These are phyloP conservation scores for Labeo rohita DNA, from an alignment of 2,113 vertebrate species.

Conservation along the genomic window DNA sequence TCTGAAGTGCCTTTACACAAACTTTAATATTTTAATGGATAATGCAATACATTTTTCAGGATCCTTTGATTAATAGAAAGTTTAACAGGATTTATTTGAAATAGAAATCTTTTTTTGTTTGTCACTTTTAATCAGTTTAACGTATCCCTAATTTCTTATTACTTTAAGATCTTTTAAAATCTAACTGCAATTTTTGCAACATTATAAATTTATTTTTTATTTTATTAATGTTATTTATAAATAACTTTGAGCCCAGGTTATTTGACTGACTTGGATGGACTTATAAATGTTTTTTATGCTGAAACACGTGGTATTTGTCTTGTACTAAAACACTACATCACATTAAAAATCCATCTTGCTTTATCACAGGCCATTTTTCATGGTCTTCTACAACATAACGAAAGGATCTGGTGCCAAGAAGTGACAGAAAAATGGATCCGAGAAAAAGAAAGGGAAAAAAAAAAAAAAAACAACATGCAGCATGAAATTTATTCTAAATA, in stretches of 20 bases:
- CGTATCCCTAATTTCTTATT: too few relatives aligned
- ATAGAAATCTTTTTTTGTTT: too few relatives aligned
- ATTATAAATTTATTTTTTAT: too few relatives aligned
- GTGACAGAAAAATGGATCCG: background rate
- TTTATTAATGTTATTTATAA: background rate
- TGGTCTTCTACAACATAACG: background rate
- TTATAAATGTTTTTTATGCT: background rate
- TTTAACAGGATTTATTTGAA: background rate
- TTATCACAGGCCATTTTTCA: background rate
- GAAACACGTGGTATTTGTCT: background rate
- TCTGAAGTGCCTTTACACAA: too few relatives aligned
- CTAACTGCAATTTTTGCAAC: too few relatives aligned
- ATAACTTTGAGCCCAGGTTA: background rate
- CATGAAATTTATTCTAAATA: constrained; percentile 31
- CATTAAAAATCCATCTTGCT: background rate
- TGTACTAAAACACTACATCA: background rate
- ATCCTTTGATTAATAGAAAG: background rate
- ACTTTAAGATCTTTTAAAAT: too few relatives aligned
- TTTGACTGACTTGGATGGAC: background rate
- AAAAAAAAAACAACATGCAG: background rate
- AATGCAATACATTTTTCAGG: too few relatives aligned
- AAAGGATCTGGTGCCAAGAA: background rate
- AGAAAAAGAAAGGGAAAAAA: background rate
- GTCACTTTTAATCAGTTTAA: background rate
- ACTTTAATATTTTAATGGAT: too few relatives aligned